Base-by-base conservation (phyloP, 2,797 vertebrate species). In the Hemitrygon akajei region DNA sequence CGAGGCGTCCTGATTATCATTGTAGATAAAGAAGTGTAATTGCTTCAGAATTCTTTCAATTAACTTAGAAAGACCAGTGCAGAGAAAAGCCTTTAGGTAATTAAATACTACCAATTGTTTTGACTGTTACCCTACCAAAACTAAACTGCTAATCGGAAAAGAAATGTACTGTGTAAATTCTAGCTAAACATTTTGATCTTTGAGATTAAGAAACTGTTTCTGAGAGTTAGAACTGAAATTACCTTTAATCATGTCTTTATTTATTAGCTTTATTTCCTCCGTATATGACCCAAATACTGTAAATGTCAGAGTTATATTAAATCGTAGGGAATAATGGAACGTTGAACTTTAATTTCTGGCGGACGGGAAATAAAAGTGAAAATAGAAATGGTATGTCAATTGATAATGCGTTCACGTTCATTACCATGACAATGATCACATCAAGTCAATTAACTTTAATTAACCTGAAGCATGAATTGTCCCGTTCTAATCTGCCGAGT, bases 11-110 rank as follows among this genome's bases (percentile, higher is more conserved):
- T 14, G 86, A 89, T 89, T 89, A 73, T 58, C 91, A 56, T 14
- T 30, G 91, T 22, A 75, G 91, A 93, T 93, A 76, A 92, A 30
- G 60, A 75, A 75, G 69, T 75, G 37, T 75, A 92, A 92, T 75
- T 75, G 91, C 40, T 75, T 92, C 91, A 75, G 91, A 27, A 25
- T 93, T 30, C 11, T 93, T 76, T 73, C 40, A 93, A 58, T 93
- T 47, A 75, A 93, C 30, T 73, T 56, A 27, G 14, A 75, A 73
- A 93, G 37, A 73, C 27, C 75, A 25, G 91, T 6, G 37, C 73
- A 76, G 40, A 75, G 47, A 93, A 40, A 75, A 92, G 37, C 37
- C 40, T 93, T 93, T 76, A 58, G 91, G 30, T 93, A 76, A 76
- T 93, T 93, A 76, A 75, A 76, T 71, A 69, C 37, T 76, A 40